Evolutionary conservation across 1,140 invertebrate species (phyloP).

Genomic region (Dendroctonus ponderosae): DNA sequence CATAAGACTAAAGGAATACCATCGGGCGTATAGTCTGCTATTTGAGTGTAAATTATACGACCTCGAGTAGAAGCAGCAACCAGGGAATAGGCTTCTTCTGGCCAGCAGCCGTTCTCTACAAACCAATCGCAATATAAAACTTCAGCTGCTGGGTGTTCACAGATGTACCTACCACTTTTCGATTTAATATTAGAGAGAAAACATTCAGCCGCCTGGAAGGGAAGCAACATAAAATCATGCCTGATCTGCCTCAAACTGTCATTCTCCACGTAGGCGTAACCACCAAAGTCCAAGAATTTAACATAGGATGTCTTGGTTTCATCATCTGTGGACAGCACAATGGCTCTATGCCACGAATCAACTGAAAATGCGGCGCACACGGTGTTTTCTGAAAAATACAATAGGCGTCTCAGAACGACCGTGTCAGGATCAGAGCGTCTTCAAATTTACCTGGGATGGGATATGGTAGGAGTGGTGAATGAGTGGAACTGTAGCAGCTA

Average conservation of each 20-base stretch:
- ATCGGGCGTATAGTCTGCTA: slow-evolving; percentile 76
- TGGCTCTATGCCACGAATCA: slow-evolving; percentile 85
- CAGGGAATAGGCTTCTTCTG: slow-evolving; percentile 69
- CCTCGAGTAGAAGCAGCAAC: slow-evolving; percentile 76
- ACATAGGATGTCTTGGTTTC: slow-evolving; percentile 73
- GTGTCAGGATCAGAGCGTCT: not conserved
- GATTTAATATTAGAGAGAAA: slow-evolving; percentile 86
- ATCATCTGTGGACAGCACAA: slow-evolving; percentile 70
- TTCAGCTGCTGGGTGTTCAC: too few species aligned
- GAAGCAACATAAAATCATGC: slow-evolving; percentile 86
- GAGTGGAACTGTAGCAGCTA: slow-evolving; percentile 61
- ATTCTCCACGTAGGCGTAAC: slow-evolving; percentile 77
- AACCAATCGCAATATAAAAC: slow-evolving; percentile 7
- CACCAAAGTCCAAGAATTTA: slow-evolving; percentile 92
- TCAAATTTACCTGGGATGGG: slow-evolving; percentile 59
- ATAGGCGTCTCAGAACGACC: not conserved
- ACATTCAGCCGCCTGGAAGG: slow-evolving; percentile 95
- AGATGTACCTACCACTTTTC: slow-evolving; percentile 62
- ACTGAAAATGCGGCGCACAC: slow-evolving; percentile 83
- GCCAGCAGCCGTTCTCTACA: slow-evolving; percentile 61
- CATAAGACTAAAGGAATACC: slow-evolving; percentile 76
- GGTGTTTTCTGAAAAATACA: slow-evolving; percentile 64
- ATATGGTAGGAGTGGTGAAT: slow-evolving; percentile 65
- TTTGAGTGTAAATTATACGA: slow-evolving; percentile 81
- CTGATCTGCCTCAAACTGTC: slow-evolving; percentile 81